Evolutionary conservation across 2,113 vertebrate genomes (phyloP).

Genomic region (Zosterops pallidus): DNA sequence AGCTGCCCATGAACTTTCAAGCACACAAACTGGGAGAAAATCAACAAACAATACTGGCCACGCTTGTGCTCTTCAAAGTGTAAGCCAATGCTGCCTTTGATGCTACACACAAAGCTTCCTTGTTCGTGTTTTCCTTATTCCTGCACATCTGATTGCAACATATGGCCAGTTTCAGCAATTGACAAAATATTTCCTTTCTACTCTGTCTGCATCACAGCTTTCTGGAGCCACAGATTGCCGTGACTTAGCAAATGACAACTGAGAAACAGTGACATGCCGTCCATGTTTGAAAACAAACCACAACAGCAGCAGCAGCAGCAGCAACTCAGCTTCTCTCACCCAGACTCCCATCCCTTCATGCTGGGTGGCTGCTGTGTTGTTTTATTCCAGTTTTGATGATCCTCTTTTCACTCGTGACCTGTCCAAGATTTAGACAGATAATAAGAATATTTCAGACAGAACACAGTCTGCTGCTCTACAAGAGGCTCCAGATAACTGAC

Average conservation of each 20-base stretch:
- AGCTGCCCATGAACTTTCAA: background rate
- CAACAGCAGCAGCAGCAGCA: background rate
- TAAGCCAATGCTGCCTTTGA: background rate
- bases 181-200: constrained; percentile 40
- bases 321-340: background rate
- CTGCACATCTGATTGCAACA: constrained; percentile 39
- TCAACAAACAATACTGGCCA: background rate
- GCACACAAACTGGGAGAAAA: background rate
- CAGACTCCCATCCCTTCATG: constrained; percentile 1
- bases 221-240: background rate
- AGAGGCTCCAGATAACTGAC: constrained; percentile 6
- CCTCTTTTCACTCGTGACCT: background rate
- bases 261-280: background rate
- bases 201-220: background rate
- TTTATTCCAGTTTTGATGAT: constrained; percentile 43
- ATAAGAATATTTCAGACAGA: constrained; percentile 48
- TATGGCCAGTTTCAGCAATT: constrained; percentile 8
- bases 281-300: background rate
- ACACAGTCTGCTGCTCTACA: background rate
- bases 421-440: background rate
- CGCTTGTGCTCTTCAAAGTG: background rate
- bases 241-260: background rate
- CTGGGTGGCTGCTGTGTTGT: constrained; percentile 3
- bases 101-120: background rate
- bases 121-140: constrained; percentile 24